These are phyloP conservation scores for Lordiphosa mommai DNA, from an alignment of 1,140 invertebrate genomes.

Conservation along the genomic window DNA sequence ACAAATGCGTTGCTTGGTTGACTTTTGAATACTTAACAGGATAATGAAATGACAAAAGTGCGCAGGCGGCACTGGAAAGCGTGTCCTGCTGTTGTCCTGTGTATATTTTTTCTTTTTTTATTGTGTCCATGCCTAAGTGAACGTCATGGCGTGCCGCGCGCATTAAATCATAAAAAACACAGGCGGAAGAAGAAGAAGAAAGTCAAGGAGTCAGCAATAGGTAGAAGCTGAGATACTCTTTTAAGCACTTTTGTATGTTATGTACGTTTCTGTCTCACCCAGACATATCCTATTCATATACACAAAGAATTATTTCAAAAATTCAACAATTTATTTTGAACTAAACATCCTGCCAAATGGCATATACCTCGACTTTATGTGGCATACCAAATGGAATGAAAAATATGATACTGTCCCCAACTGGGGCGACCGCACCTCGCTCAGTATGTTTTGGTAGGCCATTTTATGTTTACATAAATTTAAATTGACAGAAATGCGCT, in stretches of 20 bases:
- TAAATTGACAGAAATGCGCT: constrained; percentile 72
- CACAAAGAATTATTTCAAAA: too few species aligned
- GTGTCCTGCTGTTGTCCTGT: constrained; percentile 29
- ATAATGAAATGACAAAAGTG: constrained; percentile 78
- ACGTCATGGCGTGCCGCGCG: constrained; percentile 72
- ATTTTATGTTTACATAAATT: constrained; percentile 74
- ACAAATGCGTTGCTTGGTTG: constrained; percentile 55
- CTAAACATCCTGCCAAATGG: background rate
- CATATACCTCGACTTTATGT: too few species aligned
- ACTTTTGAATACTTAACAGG: constrained; percentile 78
- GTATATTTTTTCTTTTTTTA: constrained; percentile 38
- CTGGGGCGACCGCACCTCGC: constrained; percentile 33
- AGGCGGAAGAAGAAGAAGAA: constrained; percentile 23
- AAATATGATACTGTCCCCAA: constrained; percentile 39
- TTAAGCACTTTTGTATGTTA: too few species aligned
- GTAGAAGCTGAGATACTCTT: background rate
- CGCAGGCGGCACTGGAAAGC: constrained; percentile 55
- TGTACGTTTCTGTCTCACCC: too few species aligned
- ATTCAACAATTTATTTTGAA: too few species aligned
- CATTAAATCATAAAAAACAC: constrained; percentile 67
- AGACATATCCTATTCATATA: too few species aligned
- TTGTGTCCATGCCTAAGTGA: constrained; percentile 71
- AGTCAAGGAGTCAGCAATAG: background rate
- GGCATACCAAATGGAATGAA: constrained; percentile 31
- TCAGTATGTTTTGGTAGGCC: constrained; percentile 9